A percentile compares a stretch with the other conserved stretches of the same genome.
Conservation (phyloP, 37 sponge, comb jelly and placozoan species). For the Theonella swinhoei region DNA sequence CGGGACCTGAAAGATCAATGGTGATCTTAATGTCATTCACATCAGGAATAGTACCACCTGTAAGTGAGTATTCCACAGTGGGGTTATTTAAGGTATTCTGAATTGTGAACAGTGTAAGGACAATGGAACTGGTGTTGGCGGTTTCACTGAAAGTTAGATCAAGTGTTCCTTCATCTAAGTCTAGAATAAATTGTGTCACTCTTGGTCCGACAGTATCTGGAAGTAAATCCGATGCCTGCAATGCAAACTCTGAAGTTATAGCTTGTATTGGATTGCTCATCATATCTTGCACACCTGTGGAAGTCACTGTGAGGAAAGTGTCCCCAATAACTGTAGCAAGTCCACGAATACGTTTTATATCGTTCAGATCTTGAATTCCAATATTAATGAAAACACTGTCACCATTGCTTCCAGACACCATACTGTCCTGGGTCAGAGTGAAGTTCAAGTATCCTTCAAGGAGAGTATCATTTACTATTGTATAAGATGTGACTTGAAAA, state of each 20-base stretch:
- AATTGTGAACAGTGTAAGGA: constrained; percentile 32
- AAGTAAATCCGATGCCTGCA: constrained; percentile 37
- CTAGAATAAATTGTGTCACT: constrained; percentile 56
- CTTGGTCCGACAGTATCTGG: constrained; percentile 72
- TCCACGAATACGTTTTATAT: constrained; percentile 35
- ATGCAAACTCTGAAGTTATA: constrained; percentile 37
- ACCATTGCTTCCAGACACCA: background rate
- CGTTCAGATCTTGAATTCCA: constrained; percentile 60
- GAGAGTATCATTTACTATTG: constrained; percentile 18
- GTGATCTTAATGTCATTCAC: constrained; percentile 36
- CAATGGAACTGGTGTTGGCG: constrained; percentile 42
- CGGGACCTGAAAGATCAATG: constrained; percentile 50
- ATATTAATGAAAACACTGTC: constrained; percentile 38
- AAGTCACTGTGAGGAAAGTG: constrained; percentile 75
- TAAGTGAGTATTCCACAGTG: constrained; percentile 21
- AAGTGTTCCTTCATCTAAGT: constrained; percentile 76
- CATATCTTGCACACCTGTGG: constrained; percentile 74
- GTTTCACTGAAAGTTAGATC: constrained; percentile 69
- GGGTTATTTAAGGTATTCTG: constrained; percentile 32
- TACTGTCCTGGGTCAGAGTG: constrained; percentile 45
- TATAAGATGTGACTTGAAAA: constrained; percentile 53
- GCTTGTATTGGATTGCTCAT: constrained; percentile 60
- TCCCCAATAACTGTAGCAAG: constrained; percentile 55
- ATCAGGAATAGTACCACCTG: constrained; percentile 22
- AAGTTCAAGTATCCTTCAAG: background rate